These are phyloP conservation scores for Psilopogon haemacephalus DNA, from an alignment of 2,113 vertebrate species.

Conservation along the genomic window DNA sequence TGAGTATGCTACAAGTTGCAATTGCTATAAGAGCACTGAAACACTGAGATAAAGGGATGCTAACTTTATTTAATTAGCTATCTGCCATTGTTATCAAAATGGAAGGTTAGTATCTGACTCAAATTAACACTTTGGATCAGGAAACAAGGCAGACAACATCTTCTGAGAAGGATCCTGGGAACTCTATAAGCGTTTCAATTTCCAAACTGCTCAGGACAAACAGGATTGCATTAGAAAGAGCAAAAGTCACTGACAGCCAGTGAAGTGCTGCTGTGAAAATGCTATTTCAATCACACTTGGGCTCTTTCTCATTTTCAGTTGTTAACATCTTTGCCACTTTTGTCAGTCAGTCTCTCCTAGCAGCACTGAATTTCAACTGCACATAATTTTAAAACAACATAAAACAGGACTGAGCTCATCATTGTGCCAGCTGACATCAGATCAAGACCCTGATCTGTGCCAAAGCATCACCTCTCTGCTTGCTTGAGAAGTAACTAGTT, in stretches of 20 bases:
- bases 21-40: constrained; percentile 52
- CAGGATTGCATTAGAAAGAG: neutral
- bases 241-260: neutral
- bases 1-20: constrained; percentile 34
- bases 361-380: neutral
- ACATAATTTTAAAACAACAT: neutral
- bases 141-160: constrained; percentile 2
- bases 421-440: neutral
- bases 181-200: neutral
- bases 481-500: neutral
- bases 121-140: constrained; percentile 44
- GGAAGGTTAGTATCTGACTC: constrained; percentile 25
- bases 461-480: neutral
- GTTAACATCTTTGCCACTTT: constrained; percentile 12
- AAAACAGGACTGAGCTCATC: neutral
- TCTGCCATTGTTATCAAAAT: constrained; percentile 26
- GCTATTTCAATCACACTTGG: constrained; percentile 17
- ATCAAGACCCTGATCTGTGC: neutral
- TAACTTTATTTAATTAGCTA: constrained; percentile 62
- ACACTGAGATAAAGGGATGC: constrained; percentile 37
- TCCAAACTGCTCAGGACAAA: constrained; percentile 6
- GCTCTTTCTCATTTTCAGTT: constrained; percentile 2
- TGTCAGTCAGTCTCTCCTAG: neutral
- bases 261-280: constrained; percentile 18
- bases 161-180: neutral